Evolutionary conservation across 2,113 vertebrate species (phyloP).

Genomic region (Syngnathus typhle): DNA sequence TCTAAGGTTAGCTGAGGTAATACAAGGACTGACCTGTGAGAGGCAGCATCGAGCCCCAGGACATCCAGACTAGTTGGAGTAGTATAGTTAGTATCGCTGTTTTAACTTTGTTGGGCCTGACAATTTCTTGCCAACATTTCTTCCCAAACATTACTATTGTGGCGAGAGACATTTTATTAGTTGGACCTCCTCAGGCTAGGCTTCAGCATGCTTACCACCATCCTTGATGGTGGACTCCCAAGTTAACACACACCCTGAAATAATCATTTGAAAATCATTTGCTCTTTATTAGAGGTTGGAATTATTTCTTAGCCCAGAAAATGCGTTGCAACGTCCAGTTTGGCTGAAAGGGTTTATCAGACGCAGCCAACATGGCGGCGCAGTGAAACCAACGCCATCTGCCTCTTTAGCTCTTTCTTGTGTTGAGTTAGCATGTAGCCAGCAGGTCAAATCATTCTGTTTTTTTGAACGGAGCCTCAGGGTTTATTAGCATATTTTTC

Average conservation of each 20-base stretch:
- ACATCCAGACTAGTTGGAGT: no score
- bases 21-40: background rate
- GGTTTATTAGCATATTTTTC: conserved; percentile 64
- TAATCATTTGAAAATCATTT: background rate
- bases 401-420: conserved; percentile 53
- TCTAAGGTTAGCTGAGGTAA: background rate
- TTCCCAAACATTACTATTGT: background rate
- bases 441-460: conserved; percentile 44
- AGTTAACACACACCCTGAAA: background rate
- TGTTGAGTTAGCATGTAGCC: conserved; percentile 42
- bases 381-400: conserved; percentile 47
- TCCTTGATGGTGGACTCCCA: no score
- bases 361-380: conserved; percentile 40
- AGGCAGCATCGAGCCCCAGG: no score
- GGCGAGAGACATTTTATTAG: no score
- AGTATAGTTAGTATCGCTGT: background rate
- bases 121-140: background rate
- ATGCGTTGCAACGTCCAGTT: background rate
- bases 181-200: background rate
- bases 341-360: conserved; percentile 10
- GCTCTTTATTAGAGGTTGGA: background rate
- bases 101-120: background rate
- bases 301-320: background rate
- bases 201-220: no score
- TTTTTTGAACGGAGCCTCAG: conserved; percentile 51